Evolutionary conservation across 2,797 vertebrate genomes (phyloP), one percentile per base, ranked within the genome.

Genomic region (Limnodromus scolopaceus): DNA sequence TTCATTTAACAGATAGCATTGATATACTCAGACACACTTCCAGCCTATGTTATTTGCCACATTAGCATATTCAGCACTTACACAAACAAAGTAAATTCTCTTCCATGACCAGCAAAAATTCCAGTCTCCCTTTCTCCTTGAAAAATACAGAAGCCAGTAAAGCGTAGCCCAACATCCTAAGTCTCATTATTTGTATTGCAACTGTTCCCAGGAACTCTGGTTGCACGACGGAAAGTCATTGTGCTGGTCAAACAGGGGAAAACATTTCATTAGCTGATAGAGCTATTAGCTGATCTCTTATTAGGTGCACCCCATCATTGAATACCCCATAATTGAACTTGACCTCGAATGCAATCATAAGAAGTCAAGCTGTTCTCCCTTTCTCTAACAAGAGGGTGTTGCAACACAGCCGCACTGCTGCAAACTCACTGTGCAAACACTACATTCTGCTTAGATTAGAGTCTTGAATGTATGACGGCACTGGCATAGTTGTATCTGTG

Each of bases 221-320:
- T 72, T 77, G 41, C 74, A 53, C 0, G n/a, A 71, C 36, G 76
- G 58, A 69, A 96, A 78, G 72, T 61, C 57, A 81, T 53, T 86
- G 49, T 25, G 9, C n/a, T 76, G 39, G 28, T 88, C 54, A 53
- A 76, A 87, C 46, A 48, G 2, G 84, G 51, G 48, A 84, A 90
- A 93, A 83, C 70, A 84, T 53, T 94, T 94, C 49, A 74, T 93
- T 90, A 84, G 23, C n/a, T 69, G 12, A 58, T 54, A 77, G 54
- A 95, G 25, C 43, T 76, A 61, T 84, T 82, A 93, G 69, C 24
- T 3, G 8, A 74, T 91, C 54, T 93, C 81, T 91, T 64, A 80
- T 66, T 83, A 30, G 60, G 32, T 78, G 34, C 23, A 77, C n/a
- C 51, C 75, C 76, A 58, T 81, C 60, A 75, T 0, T 46, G 74